These are phyloP conservation scores for Poeciliopsis infans DNA, from an alignment of 2,797 vertebrate species.

Conservation along the genomic window DNA sequence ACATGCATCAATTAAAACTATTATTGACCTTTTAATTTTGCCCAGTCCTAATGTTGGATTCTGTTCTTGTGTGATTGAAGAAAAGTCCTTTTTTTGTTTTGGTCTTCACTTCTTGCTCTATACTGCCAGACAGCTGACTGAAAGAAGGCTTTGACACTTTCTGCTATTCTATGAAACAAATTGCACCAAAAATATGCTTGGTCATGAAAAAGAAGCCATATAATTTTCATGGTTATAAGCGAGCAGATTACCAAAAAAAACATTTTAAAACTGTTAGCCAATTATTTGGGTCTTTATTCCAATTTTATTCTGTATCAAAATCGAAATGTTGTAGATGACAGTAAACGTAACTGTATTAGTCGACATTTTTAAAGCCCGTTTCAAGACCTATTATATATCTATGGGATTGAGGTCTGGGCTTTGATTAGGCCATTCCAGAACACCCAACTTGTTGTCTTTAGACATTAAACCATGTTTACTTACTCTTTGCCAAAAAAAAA, in stretches of 20 bases:
- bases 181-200: neutral
- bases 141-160: neutral
- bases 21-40: constrained; percentile 83
- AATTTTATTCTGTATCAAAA: neutral
- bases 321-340: neutral
- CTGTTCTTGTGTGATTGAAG: constrained; percentile 18
- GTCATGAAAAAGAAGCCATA: neutral
- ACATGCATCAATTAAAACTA: constrained; percentile 94
- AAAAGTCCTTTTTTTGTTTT: neutral
- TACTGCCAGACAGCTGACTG: neutral
- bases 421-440: neutral
- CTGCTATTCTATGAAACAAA: neutral
- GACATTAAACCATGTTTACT: too few relatives aligned
- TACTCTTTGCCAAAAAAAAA: too few relatives aligned
- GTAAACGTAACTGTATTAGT: neutral
- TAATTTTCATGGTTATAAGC: neutral
- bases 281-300: neutral
- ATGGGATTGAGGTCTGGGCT: neutral
- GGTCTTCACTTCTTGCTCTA: neutral
- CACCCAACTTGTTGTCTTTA: neutral
- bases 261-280: neutral
- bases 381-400: neutral
- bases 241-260: neutral
- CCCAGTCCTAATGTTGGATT: constrained; percentile 43
- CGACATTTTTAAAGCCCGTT: neutral